These are phyloP conservation scores for Cyphomyrus discorhynchus DNA, from an alignment of 2,113 vertebrate species.

Conservation along the genomic window DNA sequence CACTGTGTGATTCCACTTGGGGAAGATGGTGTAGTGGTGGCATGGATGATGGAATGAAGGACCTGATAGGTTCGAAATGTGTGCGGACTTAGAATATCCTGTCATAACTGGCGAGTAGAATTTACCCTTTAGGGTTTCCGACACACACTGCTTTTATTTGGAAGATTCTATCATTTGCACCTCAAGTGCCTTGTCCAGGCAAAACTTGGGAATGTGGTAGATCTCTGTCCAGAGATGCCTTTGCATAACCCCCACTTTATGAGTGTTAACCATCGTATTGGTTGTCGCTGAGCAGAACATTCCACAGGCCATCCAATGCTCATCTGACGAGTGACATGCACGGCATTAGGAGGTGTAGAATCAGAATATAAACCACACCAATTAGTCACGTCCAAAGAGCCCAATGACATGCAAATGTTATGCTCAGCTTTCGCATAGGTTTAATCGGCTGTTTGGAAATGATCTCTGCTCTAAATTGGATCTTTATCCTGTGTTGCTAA, in stretches of 20 bases:
- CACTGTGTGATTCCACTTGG: neutral
- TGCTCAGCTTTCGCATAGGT: neutral
- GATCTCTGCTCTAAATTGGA: neutral
- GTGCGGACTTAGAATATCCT: neutral
- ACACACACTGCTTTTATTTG: neutral
- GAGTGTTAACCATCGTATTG: neutral
- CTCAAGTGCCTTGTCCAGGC: neutral
- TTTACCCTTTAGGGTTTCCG: neutral
- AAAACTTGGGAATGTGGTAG: neutral
- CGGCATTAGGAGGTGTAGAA: neutral
- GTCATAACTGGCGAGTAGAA: neutral
- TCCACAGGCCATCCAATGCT: neutral
- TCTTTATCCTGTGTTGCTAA: neutral
- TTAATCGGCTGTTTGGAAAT: neutral
- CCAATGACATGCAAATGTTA: neutral
- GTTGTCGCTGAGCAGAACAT: neutral
- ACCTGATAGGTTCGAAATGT: neutral
- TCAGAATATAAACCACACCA: neutral
- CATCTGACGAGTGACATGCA: constrained; percentile 1
- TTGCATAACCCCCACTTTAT: neutral
- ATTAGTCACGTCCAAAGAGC: neutral
- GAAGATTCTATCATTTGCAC: neutral
- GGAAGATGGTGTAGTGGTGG: neutral
- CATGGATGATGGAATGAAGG: neutral
- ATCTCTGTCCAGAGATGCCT: neutral